Conservation (phyloP, 2,113 vertebrate genomes). For the Leiothrix lutea region DNA sequence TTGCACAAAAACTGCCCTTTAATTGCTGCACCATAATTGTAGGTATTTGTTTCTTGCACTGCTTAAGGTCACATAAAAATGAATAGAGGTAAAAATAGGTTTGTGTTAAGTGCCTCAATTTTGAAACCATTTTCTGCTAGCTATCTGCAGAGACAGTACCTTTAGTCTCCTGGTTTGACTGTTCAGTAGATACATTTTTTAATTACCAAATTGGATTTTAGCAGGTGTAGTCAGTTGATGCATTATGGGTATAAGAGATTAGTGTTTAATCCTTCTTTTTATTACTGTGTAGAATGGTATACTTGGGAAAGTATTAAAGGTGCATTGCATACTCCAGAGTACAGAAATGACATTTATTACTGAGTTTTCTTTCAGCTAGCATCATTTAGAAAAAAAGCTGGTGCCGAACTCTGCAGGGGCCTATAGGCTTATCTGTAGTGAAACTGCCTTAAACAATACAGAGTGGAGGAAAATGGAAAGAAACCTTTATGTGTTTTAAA, state of each 20-base stretch:
- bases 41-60: slow-evolving; percentile 46
- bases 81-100: slow-evolving; percentile 36
- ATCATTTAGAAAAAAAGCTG: slow-evolving; percentile 15
- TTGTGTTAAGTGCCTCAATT: slow-evolving; percentile 33
- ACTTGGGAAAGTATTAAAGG: slow-evolving; percentile 44
- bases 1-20: slow-evolving; percentile 34
- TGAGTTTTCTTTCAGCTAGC: slow-evolving; percentile 40
- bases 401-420: not conserved
- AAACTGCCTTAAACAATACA: not conserved
- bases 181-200: slow-evolving; percentile 42
- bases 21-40: slow-evolving; percentile 46
- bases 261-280: slow-evolving; percentile 57
- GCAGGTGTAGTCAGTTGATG: slow-evolving; percentile 48
- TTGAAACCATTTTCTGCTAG: not conserved
- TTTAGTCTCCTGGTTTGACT: not conserved
- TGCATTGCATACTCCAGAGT: not conserved
- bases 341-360: slow-evolving; percentile 48
- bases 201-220: slow-evolving; percentile 65
- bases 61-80: slow-evolving; percentile 44
- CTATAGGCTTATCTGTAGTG: not conserved
- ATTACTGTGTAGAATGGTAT: slow-evolving; percentile 19
- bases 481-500: slow-evolving; percentile 5
- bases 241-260: slow-evolving; percentile 49
- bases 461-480: not conserved
- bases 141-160: not conserved